These are phyloP conservation scores for Pyxicephalus adspersus DNA, from an alignment of 2,113 vertebrate species.

Conservation along the genomic window DNA sequence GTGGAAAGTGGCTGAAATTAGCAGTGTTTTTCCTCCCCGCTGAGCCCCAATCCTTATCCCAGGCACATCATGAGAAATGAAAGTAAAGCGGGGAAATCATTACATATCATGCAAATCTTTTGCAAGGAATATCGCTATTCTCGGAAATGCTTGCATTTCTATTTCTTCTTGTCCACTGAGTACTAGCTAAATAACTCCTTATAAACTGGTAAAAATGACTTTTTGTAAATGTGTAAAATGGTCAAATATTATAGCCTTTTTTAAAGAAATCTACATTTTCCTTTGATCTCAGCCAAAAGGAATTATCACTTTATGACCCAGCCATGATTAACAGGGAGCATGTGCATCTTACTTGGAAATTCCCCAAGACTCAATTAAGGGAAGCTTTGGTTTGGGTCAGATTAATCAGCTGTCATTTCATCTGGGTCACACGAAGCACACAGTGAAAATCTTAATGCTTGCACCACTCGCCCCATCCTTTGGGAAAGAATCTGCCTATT, in stretches of 20 bases:
- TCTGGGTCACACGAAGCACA: constrained; percentile 43
- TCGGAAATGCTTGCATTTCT: not conserved
- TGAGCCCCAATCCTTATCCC: no score
- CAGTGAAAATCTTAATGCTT: constrained; percentile 4
- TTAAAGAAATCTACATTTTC: not conserved
- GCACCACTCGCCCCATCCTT: not conserved
- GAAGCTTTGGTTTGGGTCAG: constrained; percentile 36
- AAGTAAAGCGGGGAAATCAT: no score
- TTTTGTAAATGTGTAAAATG: not conserved
- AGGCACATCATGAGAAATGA: no score
- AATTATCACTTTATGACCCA: constrained; percentile 7
- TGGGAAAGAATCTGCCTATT: not conserved
- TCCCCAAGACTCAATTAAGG: constrained; percentile 53
- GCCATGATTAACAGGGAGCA: constrained; percentile 26
- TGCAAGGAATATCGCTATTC: no score
- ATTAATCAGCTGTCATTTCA: constrained; percentile 53
- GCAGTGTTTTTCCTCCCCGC: no score
- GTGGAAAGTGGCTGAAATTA: no score
- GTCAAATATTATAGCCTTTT: not conserved
- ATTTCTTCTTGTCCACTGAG: not conserved
- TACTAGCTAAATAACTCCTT: not conserved
- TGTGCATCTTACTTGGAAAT: constrained; percentile 37
- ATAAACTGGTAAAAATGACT: not conserved
- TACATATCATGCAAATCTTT: no score
- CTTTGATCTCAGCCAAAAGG: not conserved